phyloP scores from a whole-genome alignment of 1,140 invertebrate genomes.

The Radopholus similis region DNA sequence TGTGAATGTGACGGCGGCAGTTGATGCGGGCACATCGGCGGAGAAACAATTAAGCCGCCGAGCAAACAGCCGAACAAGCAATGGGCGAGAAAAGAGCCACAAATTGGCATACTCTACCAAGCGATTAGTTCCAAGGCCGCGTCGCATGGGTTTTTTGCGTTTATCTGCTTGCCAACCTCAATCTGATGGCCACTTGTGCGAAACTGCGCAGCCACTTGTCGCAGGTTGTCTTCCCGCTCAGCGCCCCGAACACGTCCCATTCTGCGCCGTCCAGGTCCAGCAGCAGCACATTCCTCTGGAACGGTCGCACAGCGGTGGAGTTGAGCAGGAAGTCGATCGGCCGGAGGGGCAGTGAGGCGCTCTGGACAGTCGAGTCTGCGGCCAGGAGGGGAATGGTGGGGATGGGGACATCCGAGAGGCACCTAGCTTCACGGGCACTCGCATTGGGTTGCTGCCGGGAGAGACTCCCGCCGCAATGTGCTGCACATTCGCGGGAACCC shows the following conservation, averaged over 20 bases:
- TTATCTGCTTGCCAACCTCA: not conserved
- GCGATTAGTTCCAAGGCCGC: too few species aligned
- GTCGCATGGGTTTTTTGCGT: too few species aligned
- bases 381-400: too few species aligned
- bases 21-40: not conserved
- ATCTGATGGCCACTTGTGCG: not conserved
- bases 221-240: not conserved
- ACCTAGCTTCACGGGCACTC: too few species aligned
- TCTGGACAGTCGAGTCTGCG: too few species aligned
- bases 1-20: not conserved
- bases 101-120: not conserved
- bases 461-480: too few species aligned
- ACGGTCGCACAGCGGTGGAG: not conserved
- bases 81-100: not conserved
- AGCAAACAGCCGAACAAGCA: not conserved
- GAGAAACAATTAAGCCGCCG: not conserved
- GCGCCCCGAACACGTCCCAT: not conserved
- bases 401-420: too few species aligned
- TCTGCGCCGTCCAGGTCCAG: constrained; percentile 1
- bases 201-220: constrained; percentile 4
- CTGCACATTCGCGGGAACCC: too few species aligned
- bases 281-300: not conserved
- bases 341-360: too few species aligned
- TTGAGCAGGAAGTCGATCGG: too few species aligned
- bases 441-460: too few species aligned